phyloP scores from a whole-genome alignment of 2,888 invertebrate genomes.

The Toxonevra muliebris region DNA sequence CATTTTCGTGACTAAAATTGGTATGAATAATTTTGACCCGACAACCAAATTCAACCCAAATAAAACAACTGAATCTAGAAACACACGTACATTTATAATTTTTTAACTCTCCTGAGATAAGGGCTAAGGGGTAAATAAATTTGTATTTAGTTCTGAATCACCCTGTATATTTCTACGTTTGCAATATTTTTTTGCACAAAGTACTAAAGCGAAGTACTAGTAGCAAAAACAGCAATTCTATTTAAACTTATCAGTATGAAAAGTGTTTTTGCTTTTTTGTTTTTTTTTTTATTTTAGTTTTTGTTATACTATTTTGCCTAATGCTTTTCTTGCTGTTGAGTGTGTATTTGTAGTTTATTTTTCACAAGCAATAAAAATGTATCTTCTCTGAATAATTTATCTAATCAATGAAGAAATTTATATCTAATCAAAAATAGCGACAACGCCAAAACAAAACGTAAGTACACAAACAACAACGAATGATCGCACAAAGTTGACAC shows the following conservation, averaged over 20 bases:
- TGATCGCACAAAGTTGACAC: constrained; percentile 1
- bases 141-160: not conserved
- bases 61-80: too few species aligned
- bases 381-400: constrained; percentile 46
- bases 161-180: constrained; percentile 5
- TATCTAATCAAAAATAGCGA: constrained; percentile 53
- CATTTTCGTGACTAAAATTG: too few species aligned
- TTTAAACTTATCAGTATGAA: constrained; percentile 18
- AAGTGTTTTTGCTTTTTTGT: not conserved
- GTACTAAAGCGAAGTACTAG: not conserved
- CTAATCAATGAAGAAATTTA: constrained; percentile 58
- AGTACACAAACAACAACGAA: not conserved
- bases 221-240: not conserved
- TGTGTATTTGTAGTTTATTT: constrained; percentile 17
- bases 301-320: not conserved
- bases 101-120: too few species aligned
- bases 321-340: not conserved
- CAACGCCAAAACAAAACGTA: constrained; percentile 20
- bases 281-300: constrained; percentile 1
- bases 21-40: too few species aligned
- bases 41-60: too few species aligned
- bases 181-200: constrained; percentile 6
- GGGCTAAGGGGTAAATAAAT: not conserved
- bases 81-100: too few species aligned
- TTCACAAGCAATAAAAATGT: constrained; percentile 31